These are phyloP conservation scores for Sinotaia quadrata DNA, from an alignment of 2,888 invertebrate genomes.

Conservation along the genomic window DNA sequence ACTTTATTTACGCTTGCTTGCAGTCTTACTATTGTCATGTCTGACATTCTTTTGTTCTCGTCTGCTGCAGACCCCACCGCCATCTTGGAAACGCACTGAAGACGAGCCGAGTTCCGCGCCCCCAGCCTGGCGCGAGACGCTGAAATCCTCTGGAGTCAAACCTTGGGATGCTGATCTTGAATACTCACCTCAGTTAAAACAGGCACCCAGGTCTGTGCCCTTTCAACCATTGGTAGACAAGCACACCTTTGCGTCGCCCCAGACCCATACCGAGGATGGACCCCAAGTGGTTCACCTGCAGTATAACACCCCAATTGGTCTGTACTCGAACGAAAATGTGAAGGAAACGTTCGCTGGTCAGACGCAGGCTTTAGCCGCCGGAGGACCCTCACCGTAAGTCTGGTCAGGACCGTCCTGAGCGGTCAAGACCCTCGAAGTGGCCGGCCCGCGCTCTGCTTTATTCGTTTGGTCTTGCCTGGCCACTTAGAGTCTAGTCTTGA, in stretches of 20 bases:
- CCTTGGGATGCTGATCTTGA: slow-evolving; percentile 42
- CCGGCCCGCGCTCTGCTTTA: no score
- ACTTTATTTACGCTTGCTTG: no score
- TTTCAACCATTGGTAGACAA: slow-evolving; percentile 29
- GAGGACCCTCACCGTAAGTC: slow-evolving; percentile 41
- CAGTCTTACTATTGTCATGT: no score
- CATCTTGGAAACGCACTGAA: slow-evolving; percentile 21
- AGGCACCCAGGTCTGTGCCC: slow-evolving; percentile 39
- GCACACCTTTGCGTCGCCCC: slow-evolving; percentile 38
- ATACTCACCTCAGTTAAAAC: slow-evolving; percentile 22
- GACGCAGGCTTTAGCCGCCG: slow-evolving; percentile 48
- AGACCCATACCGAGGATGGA: slow-evolving; percentile 35
- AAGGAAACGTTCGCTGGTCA: slow-evolving; percentile 64
- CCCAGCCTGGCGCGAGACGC: slow-evolving; percentile 53
- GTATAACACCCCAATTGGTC: slow-evolving; percentile 70
- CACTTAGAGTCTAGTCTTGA: no score
- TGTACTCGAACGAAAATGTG: slow-evolving; percentile 69
- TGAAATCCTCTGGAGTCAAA: slow-evolving; percentile 46
- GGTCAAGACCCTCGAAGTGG: no score
- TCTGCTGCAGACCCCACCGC: slow-evolving; percentile 23
- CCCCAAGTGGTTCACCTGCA: slow-evolving; percentile 68
- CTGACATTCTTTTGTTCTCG: no score
- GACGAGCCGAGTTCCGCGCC: slow-evolving; percentile 16
- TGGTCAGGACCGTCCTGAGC: background rate
- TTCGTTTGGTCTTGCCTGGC: no score